phyloP scores from a whole-genome alignment of 1,140 invertebrate species.

The Phenacoccus solenopsis region DNA sequence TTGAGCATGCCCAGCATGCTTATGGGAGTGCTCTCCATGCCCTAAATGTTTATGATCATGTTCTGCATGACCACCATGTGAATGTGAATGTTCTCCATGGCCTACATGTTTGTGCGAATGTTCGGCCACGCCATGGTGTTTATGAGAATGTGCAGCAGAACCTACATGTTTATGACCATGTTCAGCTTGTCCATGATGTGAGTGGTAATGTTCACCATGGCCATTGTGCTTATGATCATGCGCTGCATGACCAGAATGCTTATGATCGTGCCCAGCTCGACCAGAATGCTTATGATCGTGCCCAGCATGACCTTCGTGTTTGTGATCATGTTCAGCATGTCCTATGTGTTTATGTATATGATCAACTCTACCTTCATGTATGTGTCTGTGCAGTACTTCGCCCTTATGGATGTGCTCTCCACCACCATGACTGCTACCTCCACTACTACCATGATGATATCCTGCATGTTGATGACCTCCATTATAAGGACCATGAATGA shows the following conservation, averaged over 20 bases:
- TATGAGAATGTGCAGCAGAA: constrained; percentile 23
- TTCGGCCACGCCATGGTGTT: constrained; percentile 22
- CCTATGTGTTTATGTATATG: constrained; percentile 25
- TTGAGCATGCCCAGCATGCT: constrained; percentile 21
- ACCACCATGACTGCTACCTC: constrained; percentile 19
- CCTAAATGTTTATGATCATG: constrained; percentile 23
- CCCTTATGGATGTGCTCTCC: constrained; percentile 24
- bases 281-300: constrained; percentile 24
- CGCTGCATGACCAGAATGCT: constrained; percentile 22
- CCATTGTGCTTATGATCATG: constrained; percentile 23
- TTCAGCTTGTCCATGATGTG: constrained; percentile 22
- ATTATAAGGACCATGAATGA: constrained; percentile 5
- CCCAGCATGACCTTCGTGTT: constrained; percentile 22
- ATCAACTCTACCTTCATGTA: constrained; percentile 24
- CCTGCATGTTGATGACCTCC: constrained; percentile 16
- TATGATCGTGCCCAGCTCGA: constrained; percentile 20
- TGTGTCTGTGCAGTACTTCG: constrained; percentile 24
- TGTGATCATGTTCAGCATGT: constrained; percentile 23
- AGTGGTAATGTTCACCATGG: constrained; percentile 23
- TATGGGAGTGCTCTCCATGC: constrained; percentile 21
- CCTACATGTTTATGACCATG: constrained; percentile 23
- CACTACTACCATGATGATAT: constrained; percentile 5
- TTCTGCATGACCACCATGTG: constrained; percentile 20
- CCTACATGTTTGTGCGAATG: constrained; percentile 23
- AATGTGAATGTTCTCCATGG: constrained; percentile 22